A percentile compares a stretch with the other conserved stretches of the same genome.
Conservation (phyloP, 2,113 vertebrate genomes). For the Channa maculata region DNA sequence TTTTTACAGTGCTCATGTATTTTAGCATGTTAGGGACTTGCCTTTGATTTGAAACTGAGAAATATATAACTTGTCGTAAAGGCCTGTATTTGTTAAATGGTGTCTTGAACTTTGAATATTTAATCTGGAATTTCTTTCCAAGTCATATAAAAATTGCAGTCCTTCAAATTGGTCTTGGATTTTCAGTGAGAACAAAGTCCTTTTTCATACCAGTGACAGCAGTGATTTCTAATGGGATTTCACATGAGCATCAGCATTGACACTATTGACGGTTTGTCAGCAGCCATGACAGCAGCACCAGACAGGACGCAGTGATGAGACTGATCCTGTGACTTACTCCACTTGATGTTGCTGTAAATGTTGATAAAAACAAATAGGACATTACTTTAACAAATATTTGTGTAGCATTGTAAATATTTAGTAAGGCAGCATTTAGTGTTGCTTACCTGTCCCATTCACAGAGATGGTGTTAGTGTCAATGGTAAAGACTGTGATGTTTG, state of each 20-base stretch:
- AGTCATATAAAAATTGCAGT: no score
- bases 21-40: no score
- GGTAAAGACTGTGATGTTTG: not conserved
- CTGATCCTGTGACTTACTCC: slow-evolving; percentile 15
- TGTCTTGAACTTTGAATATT: no score
- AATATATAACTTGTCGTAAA: no score
- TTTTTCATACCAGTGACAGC: no score
- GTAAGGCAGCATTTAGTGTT: not conserved
- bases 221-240: no score
- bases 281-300: slow-evolving; percentile 23
- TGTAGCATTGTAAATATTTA: not conserved
- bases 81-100: no score
- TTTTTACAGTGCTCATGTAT: no score
- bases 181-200: no score
- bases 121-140: no score
- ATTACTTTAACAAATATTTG: not conserved
- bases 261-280: slow-evolving; percentile 8
- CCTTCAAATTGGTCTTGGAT: no score
- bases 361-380: not conserved
- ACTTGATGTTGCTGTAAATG: slow-evolving; percentile 5
- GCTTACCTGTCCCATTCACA: slow-evolving; percentile 32
- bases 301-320: slow-evolving; percentile 15
- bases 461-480: slow-evolving; percentile 17
- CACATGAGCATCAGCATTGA: not conserved
- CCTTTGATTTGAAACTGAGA: no score